These are phyloP conservation scores for Rhamnusium bicolor DNA, from an alignment of 2,888 invertebrate genomes.

Conservation along the genomic window DNA sequence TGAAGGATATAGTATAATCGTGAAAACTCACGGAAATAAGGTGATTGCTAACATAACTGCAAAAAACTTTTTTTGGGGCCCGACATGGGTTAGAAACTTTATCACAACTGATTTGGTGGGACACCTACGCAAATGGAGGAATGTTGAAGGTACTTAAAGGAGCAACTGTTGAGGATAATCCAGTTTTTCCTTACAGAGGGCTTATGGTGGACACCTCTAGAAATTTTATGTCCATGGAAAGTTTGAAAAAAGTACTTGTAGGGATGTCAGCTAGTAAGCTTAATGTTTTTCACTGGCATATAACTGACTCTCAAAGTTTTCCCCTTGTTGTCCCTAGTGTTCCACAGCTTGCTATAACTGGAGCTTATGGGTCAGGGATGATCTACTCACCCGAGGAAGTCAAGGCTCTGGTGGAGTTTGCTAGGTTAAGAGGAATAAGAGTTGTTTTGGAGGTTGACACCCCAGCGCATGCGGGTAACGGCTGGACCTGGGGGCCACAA, in stretches of 20 bases:
- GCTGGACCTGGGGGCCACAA: constrained; percentile 87
- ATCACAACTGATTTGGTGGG: constrained; percentile 87
- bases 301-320: constrained; percentile 93
- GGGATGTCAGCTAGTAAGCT: constrained; percentile 93
- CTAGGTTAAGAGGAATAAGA: constrained; percentile 86
- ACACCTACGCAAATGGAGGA: constrained; percentile 75
- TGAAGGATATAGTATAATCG: constrained; percentile 82
- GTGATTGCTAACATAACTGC: constrained; percentile 78
- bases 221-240: constrained; percentile 86
- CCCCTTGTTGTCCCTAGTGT: constrained; percentile 85
- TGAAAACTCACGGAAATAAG: constrained; percentile 71
- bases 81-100: constrained; percentile 85
- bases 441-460: constrained; percentile 92
- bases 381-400: constrained; percentile 81
- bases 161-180: constrained; percentile 83
- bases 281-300: constrained; percentile 95
- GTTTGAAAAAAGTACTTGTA: constrained; percentile 83
- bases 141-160: constrained; percentile 78
- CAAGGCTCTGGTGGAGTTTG: constrained; percentile 82
- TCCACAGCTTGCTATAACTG: constrained; percentile 86
- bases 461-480: constrained; percentile 91
- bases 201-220: constrained; percentile 92
- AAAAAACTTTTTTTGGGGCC: constrained; percentile 83
- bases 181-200: constrained; percentile 87
- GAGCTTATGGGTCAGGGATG: constrained; percentile 86